Conservation (phyloP, 2,888 invertebrate genomes). For the Pemphredon lugubris region DNA sequence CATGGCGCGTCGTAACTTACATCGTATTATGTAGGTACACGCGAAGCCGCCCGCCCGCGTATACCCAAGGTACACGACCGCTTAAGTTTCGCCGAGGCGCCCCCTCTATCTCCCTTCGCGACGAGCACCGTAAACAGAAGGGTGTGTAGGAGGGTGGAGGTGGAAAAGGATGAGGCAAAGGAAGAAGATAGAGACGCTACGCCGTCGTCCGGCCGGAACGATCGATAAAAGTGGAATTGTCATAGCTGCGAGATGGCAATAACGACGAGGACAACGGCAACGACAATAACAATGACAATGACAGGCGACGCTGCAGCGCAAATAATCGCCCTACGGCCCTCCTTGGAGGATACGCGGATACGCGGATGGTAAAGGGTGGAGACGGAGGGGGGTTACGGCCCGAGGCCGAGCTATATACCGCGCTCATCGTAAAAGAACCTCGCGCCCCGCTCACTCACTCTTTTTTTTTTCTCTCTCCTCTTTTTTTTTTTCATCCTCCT, state of each 20-base stretch:
- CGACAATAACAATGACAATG: not conserved
- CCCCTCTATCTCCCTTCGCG: constrained; percentile 65
- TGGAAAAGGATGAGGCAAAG: constrained; percentile 29
- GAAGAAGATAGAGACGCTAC: constrained; percentile 53
- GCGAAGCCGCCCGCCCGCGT: constrained; percentile 63
- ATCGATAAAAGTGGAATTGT: constrained; percentile 70
- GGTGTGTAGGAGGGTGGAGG: constrained; percentile 19
- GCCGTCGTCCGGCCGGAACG: constrained; percentile 61
- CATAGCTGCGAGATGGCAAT: constrained; percentile 68
- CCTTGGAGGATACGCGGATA: constrained; percentile 26
- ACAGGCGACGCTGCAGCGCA: constrained; percentile 23
- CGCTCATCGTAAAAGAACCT: constrained; percentile 12
- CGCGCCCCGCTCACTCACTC: not conserved
- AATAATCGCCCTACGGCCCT: constrained; percentile 45
- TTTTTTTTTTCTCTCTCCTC: no score
- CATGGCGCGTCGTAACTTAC: constrained; percentile 72
- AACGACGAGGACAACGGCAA: constrained; percentile 53
- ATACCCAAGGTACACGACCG: constrained; percentile 70
- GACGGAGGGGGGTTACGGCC: not conserved
- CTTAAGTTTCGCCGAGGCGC: constrained; percentile 69
- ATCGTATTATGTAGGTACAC: constrained; percentile 71
- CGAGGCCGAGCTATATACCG: not conserved
- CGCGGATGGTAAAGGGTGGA: not conserved
- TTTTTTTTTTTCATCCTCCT: constrained; percentile 1
- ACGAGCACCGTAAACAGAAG: constrained; percentile 66